A percentile compares a stretch with the other conserved stretches of the same genome.
phyloP scores from a whole-genome alignment of 2,113 vertebrate genomes.

The Nanorana parkeri region DNA sequence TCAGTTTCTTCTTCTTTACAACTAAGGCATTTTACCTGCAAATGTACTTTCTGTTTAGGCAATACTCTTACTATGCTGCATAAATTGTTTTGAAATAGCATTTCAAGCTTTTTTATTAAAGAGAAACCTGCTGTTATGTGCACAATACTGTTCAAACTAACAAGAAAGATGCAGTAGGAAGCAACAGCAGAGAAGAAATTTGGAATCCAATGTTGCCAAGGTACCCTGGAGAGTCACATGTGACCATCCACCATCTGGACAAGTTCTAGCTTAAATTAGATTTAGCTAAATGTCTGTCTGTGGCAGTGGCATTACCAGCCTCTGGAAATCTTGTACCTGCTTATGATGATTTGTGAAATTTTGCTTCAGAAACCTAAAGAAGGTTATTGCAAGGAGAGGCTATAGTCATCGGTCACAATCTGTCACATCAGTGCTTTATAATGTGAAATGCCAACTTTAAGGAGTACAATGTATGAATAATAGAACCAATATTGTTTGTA shows the following conservation, averaged over 20 bases:
- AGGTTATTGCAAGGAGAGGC: slow-evolving; percentile 38
- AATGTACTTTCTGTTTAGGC: too few species aligned
- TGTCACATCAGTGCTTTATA: slow-evolving; percentile 41
- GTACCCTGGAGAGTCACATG: slow-evolving; percentile 31
- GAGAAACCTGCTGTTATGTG: not conserved
- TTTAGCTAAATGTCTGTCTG: slow-evolving; percentile 50
- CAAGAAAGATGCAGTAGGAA: not conserved
- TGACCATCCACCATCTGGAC: slow-evolving; percentile 47
- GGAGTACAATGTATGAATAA: not conserved
- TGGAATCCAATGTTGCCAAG: slow-evolving; percentile 14
- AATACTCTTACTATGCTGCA: too few species aligned
- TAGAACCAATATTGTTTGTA: not conserved
- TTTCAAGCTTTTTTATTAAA: not conserved
- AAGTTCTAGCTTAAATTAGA: slow-evolving; percentile 32
- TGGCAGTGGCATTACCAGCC: slow-evolving; percentile 25
- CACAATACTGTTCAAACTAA: too few species aligned
- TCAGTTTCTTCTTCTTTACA: too few species aligned
- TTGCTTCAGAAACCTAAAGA: slow-evolving; percentile 43
- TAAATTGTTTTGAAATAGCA: too few species aligned
- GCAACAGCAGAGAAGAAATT: not conserved
- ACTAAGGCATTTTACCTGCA: too few species aligned
- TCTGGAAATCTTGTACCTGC: slow-evolving; percentile 15
- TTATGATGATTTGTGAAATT: slow-evolving; percentile 27
- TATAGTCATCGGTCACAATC: slow-evolving; percentile 43
- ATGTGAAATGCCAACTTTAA: slow-evolving; percentile 23